Percentiles rank a stretch among this genome's conserved stretches.
These are phyloP conservation scores for Cynopterus brachyotis DNA, from an alignment of 2,113 vertebrate genomes.

Conservation along the genomic window DNA sequence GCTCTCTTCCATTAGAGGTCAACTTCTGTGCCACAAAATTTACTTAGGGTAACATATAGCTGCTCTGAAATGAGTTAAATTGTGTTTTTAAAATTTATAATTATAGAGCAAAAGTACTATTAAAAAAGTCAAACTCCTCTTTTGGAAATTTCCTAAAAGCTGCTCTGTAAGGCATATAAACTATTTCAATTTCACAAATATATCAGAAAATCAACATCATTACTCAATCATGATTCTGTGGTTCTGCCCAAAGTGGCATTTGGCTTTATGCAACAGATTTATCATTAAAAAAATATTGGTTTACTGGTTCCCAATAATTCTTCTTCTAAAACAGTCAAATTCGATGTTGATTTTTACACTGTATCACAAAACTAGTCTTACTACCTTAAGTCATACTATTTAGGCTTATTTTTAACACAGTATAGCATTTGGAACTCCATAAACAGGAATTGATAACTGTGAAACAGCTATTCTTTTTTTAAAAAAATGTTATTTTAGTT, in stretches of 20 bases:
- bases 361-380: not conserved
- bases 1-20: not conserved
- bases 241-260: not conserved
- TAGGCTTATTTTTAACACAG: slow-evolving; percentile 31
- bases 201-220: not conserved
- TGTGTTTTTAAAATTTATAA: not conserved
- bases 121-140: not conserved
- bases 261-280: not conserved
- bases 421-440: not conserved
- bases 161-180: not conserved
- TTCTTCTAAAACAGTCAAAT: not conserved
- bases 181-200: slow-evolving; percentile 12
- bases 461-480: not conserved
- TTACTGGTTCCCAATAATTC: not conserved
- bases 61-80: not conserved
- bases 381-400: not conserved
- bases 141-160: slow-evolving; percentile 6
- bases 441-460: not conserved
- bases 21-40: slow-evolving; percentile 26
- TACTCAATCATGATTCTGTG: not conserved
- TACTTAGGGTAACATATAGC: not conserved
- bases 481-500: slow-evolving; percentile 31
- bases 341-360: not conserved
- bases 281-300: not conserved
- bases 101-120: not conserved